phyloP scores from a whole-genome alignment of 2,888 invertebrate species.

The Drosophila tanythrix region DNA sequence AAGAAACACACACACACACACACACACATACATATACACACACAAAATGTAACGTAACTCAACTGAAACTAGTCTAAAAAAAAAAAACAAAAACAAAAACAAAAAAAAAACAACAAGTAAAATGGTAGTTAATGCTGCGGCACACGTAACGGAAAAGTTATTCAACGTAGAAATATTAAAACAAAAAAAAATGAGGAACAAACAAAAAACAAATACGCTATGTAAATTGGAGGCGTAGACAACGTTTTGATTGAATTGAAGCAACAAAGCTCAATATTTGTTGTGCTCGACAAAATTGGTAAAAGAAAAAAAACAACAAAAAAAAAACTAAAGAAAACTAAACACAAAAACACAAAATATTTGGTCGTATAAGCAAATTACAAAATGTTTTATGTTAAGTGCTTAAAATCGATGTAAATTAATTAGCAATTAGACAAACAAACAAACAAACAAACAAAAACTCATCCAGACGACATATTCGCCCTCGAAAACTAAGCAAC shows the following conservation, averaged over 20 bases:
- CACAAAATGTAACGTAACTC: conserved; percentile 75
- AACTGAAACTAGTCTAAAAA: conserved; percentile 81
- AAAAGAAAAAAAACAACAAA: conserved; percentile 29
- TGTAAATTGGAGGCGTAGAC: conserved; percentile 23
- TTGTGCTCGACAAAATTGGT: conserved; percentile 49
- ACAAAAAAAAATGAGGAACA: conserved; percentile 1
- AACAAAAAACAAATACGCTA: conserved; percentile 28
- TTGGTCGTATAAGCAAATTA: conserved; percentile 39
- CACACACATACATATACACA: conserved; percentile 17
- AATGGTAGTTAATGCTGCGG: conserved; percentile 20
- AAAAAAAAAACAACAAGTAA: conserved; percentile 12
- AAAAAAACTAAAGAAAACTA: conserved; percentile 1
- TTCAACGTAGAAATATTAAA: conserved; percentile 27
- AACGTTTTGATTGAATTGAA: neutral
- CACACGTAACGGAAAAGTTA: conserved; percentile 15
- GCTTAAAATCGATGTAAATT: conserved; percentile 68
- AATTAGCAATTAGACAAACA: conserved; percentile 56
- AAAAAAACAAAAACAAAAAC: conserved; percentile 29
- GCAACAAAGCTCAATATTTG: conserved; percentile 31
- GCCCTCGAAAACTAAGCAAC: conserved; percentile 14
- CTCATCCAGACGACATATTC: conserved; percentile 25
- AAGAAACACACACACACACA: conserved; percentile 11
- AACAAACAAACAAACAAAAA: neutral
- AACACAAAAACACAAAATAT: conserved; percentile 15
- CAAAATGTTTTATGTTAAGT: conserved; percentile 69